Evolutionary conservation across 1,140 invertebrate genomes (phyloP), one percentile per base, ranked within the genome.

Genomic region (Drosophila subpulchrella): DNA sequence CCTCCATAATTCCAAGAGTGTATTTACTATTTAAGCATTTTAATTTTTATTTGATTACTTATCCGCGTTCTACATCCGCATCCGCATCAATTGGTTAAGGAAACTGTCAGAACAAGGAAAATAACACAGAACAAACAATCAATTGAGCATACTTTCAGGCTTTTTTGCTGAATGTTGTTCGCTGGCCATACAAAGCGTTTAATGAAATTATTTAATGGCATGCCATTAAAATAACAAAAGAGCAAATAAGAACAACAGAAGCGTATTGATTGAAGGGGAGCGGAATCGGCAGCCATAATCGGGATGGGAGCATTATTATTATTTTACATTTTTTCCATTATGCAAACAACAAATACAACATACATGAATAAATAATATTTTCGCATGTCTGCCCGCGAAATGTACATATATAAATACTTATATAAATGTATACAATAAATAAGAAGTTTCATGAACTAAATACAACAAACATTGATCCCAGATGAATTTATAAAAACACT

Each of bases 181-280:
- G 62, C 32, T 59, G 62, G 51, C 47, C 75, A 66, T 65, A 79
- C 75, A 86, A 86, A 82, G 75, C 71, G 78, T 88, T 88, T 86
- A 85, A 85, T 85, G 82, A 85, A 85, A 85, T 85, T 85, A 85
- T 85, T 85, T 86, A 88, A 86, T 88, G 79, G 79, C 75, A 78
- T 86, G 78, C 70, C 83, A 86, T 86, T 86, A 88, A 82, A 86
- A 82, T 55, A 86, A 88, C 78, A 86, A 86, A 85, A 79, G 78
- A 61, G 57, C 59, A 46, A 62, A 74, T 51, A 76, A 66, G 55
- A 67, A 76, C 56, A 81, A 62, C 54, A 75, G 39, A 27, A 60
- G 41, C 6, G 42, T 57, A 71, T 71, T 70, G 63, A 71, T 57
- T 68, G 42, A 76, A 75, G 27, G 17, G 34, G 36, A n/a, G 46